Percentiles rank a stretch among this genome's conserved stretches.
These are phyloP conservation scores for Leptopilina drosophilae DNA, from an alignment of 2,888 invertebrate species.

Conservation along the genomic window DNA sequence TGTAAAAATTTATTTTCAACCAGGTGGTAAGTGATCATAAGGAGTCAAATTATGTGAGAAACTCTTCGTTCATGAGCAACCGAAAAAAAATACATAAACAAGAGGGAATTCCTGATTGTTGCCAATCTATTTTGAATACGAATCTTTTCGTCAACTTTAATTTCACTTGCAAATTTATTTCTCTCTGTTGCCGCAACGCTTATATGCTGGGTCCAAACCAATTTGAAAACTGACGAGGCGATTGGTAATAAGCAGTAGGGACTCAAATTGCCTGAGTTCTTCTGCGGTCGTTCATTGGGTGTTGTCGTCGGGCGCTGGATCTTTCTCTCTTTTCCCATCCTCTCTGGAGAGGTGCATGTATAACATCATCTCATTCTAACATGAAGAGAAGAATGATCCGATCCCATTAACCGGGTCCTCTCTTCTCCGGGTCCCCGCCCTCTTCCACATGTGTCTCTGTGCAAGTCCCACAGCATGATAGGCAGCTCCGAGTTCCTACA, in stretches of 20 bases:
- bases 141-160: conserved; percentile 66
- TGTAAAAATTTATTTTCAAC: conserved; percentile 45
- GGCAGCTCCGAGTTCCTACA: conserved; percentile 67
- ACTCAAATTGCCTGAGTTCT: conserved; percentile 75
- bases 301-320: conserved; percentile 68
- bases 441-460: conserved; percentile 52
- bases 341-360: conserved; percentile 17
- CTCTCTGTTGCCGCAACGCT: conserved; percentile 47
- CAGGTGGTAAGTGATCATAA: conserved; percentile 18
- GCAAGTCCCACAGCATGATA: conserved; percentile 49
- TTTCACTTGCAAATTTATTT: conserved; percentile 70
- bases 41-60: not conserved
- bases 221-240: conserved; percentile 76
- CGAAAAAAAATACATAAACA: too few relatives aligned
- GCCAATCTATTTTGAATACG: not conserved
- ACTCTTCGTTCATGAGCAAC: not conserved
- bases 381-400: conserved; percentile 45
- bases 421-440: conserved; percentile 48
- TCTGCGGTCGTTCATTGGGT: conserved; percentile 73
- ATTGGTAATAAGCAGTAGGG: conserved; percentile 75
- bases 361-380: conserved; percentile 37
- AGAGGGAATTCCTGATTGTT: too few relatives aligned
- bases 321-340: conserved; percentile 33
- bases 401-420: conserved; percentile 59
- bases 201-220: conserved; percentile 64